Evolutionary conservation across 2,797 vertebrate genomes (phyloP).

Genomic region (Mus spretus): DNA sequence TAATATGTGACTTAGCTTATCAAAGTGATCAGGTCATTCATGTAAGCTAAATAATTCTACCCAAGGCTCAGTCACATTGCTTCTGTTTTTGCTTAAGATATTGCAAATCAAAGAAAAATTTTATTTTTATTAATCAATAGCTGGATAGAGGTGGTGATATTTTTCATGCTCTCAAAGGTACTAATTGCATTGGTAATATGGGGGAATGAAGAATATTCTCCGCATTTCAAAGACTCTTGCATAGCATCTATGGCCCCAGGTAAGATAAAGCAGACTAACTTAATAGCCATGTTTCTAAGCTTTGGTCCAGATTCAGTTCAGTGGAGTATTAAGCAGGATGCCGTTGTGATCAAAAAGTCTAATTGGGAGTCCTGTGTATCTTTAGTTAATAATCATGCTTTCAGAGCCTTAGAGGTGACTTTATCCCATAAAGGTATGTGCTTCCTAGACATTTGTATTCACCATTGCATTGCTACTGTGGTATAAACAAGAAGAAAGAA

Average conservation of each 20-base stretch:
- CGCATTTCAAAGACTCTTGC: constrained; percentile 46
- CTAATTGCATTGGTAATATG: no score
- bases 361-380: background rate
- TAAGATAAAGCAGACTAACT: constrained; percentile 16
- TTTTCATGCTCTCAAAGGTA: constrained; percentile 1
- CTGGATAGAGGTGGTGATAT: background rate
- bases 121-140: background rate
- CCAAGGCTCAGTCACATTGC: background rate
- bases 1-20: constrained; percentile 27
- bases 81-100: constrained; percentile 59
- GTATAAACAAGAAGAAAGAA: background rate
- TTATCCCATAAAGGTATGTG: background rate
- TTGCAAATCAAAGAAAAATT: constrained; percentile 38
- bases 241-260: constrained; percentile 7
- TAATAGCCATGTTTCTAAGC: constrained; percentile 27
- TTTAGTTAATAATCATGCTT: constrained; percentile 58
- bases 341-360: constrained; percentile 40
- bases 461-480: background rate
- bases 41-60: constrained; percentile 44
- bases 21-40: constrained; percentile 21
- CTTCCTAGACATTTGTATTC: background rate
- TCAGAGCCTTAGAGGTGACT: constrained; percentile 2
- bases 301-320: constrained; percentile 50
- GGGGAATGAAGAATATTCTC: constrained; percentile 7
- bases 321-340: background rate